Percentiles rank a stretch among this genome's conserved stretches.
phyloP scores from a whole-genome alignment of 92 coral and sea anemone genomes.

The Epizoanthus scotinus region DNA sequence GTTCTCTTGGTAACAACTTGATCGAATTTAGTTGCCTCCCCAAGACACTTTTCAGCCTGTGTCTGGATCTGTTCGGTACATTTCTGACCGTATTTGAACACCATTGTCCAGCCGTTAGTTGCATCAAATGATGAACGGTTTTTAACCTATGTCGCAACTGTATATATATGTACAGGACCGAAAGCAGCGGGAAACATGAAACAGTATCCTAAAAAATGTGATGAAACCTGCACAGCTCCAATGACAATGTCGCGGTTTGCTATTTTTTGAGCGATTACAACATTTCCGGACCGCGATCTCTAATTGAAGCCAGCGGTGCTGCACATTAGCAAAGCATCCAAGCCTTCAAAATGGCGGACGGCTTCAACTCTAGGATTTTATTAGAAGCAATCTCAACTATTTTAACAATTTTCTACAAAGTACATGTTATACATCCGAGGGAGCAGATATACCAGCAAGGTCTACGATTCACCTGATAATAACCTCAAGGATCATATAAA shows the following conservation, averaged over 20 bases:
- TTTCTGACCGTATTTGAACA: conserved; percentile 87
- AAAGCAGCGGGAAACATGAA: conserved; percentile 32
- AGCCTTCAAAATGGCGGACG: conserved; percentile 41
- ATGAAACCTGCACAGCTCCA: background rate
- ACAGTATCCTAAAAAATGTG: conserved; percentile 14
- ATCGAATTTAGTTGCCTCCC: conserved; percentile 93
- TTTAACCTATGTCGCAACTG: conserved; percentile 23
- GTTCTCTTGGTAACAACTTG: conserved; percentile 84
- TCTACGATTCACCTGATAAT: too few relatives aligned
- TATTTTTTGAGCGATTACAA: conserved; percentile 20
- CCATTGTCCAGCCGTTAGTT: conserved; percentile 51
- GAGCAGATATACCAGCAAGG: too few relatives aligned
- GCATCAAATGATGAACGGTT: conserved; percentile 8
- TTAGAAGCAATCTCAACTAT: background rate
- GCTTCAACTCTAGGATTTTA: background rate
- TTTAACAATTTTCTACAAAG: conserved; percentile 16
- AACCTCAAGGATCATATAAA: too few relatives aligned
- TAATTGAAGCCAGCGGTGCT: conserved; percentile 37
- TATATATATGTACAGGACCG: conserved; percentile 1
- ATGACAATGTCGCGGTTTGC: background rate
- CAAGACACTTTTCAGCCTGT: conserved; percentile 92
- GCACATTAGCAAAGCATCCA: conserved; percentile 21
- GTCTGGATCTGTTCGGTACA: conserved; percentile 94
- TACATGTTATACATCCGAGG: too few relatives aligned
- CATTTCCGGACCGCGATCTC: conserved; percentile 29